Base-by-base conservation (phyloP, 2,797 vertebrate genomes). In the Poecilia gillii region DNA sequence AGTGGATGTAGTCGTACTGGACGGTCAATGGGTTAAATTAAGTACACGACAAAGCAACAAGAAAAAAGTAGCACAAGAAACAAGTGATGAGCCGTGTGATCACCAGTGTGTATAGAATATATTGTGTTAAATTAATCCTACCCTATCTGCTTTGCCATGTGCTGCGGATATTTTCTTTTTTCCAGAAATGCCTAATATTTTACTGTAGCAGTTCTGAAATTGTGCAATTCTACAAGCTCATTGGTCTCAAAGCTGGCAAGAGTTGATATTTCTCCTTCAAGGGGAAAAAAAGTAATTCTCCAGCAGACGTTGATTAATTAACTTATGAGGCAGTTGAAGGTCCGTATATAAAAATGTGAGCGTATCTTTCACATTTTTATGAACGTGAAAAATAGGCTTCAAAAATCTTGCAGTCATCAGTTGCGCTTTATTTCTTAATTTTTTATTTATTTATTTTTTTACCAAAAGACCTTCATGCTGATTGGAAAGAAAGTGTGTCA, bases 401-500 rank as follows among this genome's bases (percentile, higher is more conserved):
- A 86, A 91, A 91, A 83, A 90, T 91, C 84, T 92, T 85, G 86
- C 84, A 90, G 89, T 91, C 91, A 91, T 77, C 75, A 77, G 89
- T 90, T 87, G 81, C 90, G 5, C 6, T 33, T 33, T 77, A 81
- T 51, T 75, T 85, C 73, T 82, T 33, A 0, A 2, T 16, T 1
- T 13, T 4, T 82, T n/a, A n/a, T n/a, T 76, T 82, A 45, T 76
- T 85, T 77, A 80, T 12, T 33, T 14, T 33, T 18, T 33, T 16
- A 33, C 72, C 74, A 68, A 78, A 84, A 86, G 86, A 78, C 73
- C 73, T 70, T 79, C 71, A 62, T 86, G 82, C 87, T 89, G 84
- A 92, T 79, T 85, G 77, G 51, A 82, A 81, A 81, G 33, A 81
- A 64, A 82, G 74, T 12, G n/a, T 16, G 12, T 2, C 28, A 31